Conservation (phyloP, 35 echinoderm and acorn worm species). For the Ophiothrix spiculata region DNA sequence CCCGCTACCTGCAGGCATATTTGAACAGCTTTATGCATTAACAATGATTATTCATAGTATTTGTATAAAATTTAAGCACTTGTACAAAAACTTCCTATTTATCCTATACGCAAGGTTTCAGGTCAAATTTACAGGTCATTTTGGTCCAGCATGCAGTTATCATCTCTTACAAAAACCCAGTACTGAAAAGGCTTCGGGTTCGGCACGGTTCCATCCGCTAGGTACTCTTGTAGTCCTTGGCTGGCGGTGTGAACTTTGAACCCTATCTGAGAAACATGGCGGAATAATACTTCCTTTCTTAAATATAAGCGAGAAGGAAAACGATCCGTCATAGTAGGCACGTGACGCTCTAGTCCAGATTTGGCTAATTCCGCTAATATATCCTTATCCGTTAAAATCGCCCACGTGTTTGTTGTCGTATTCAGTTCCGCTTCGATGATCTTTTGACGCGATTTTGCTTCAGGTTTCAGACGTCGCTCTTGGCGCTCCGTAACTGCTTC, state of each 20-base stretch:
- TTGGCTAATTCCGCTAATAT: neutral
- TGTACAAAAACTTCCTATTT: too few species aligned
- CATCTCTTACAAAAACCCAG: neutral
- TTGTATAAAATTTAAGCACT: too few species aligned
- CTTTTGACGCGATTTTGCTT: neutral
- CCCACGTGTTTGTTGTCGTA: neutral
- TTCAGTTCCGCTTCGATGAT: neutral
- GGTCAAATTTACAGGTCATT: too few species aligned
- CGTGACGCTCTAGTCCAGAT: neutral
- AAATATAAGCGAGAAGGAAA: neutral
- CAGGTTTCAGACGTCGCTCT: neutral
- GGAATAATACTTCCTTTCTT: neutral
- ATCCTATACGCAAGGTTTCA: too few species aligned
- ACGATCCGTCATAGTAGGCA: neutral
- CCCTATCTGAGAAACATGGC: neutral
- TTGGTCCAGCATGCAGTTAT: neutral
- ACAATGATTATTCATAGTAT: too few species aligned
- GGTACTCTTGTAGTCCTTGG: neutral
- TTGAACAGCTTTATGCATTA: too few species aligned
- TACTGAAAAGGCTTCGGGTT: neutral
- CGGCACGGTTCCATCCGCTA: neutral
- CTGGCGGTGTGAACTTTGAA: neutral
- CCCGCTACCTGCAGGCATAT: too few species aligned
- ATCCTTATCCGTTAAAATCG: constrained; percentile 2
- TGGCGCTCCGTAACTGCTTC: constrained; percentile 25